phyloP scores from a whole-genome alignment of 2,888 invertebrate species.

The Euplagia quadripunctaria region DNA sequence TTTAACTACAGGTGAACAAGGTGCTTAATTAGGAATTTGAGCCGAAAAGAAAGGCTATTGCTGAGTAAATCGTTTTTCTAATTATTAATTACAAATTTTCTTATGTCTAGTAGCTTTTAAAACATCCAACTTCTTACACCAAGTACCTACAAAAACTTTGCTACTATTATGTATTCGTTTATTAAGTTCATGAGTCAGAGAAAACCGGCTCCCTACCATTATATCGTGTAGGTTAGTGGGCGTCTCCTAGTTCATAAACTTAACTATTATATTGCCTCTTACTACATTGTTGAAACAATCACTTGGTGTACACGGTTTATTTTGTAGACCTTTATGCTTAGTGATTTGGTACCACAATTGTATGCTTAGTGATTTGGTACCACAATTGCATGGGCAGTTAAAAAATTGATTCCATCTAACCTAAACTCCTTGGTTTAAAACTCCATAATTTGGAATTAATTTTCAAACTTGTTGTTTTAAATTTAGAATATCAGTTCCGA shows the following conservation, averaged over 20 bases:
- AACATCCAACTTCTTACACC: not conserved
- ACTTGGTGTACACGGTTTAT: conserved; percentile 2
- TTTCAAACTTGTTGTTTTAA: too few species aligned
- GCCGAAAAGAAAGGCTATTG: not conserved
- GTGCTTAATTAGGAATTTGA: not conserved
- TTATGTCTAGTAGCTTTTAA: not conserved
- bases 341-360: not conserved
- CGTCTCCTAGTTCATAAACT: conserved; percentile 10
- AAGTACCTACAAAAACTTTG: not conserved
- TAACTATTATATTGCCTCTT: conserved; percentile 7
- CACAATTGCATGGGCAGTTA: not conserved
- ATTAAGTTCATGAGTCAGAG: conserved; percentile 9
- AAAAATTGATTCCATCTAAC: not conserved
- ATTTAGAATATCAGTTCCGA: too few species aligned
- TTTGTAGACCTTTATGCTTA: not conserved
- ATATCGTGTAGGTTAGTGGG: conserved; percentile 7
- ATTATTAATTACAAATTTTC: not conserved
- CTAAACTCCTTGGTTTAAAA: not conserved
- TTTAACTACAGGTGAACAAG: too few species aligned
- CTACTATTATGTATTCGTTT: not conserved
- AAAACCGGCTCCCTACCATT: conserved; percentile 13
- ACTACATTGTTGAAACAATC: conserved; percentile 12
- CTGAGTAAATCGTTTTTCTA: not conserved
- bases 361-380: not conserved
- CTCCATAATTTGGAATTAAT: not conserved